Base-by-base conservation (phyloP, 92 coral and sea anemone genomes). In the Isaurus tuberculatus region DNA sequence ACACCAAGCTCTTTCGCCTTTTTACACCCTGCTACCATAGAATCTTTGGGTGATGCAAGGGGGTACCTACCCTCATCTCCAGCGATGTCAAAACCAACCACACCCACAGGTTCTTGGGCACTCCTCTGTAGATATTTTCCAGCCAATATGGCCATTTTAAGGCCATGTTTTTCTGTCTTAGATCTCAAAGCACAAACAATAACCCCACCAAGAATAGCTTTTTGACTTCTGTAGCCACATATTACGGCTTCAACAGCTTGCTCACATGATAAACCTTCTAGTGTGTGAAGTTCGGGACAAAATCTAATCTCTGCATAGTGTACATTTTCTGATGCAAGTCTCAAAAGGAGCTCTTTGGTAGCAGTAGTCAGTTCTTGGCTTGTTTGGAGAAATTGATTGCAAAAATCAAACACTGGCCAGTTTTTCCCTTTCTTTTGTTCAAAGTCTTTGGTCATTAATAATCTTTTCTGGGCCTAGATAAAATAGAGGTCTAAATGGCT, bases 321-420 rank as follows among this genome's bases (percentile, higher is more conserved):
- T 3, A 77, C 82, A 77, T 77, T 77, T 46, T 77, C 82, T 14
- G 3, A 2, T 11, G 70, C 82, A 30, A 77, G 82, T 58, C 82
- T 20, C 36, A 55, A 57, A 11, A 77, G 66, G 30, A 77, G 65
- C 23, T 77, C 82, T n/a, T 19, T n/a, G 15, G 82, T 77, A 31
- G 82, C 82, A 11, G 16, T 48, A 25, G 69, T 77, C 8, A 77
- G 55, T 19, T 77, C 82, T 27, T 77, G 49, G 33, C 82, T 77
- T 33, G 82, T 58, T 46, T 77, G 82, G 22, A 77, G 51, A 37
- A 77, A 77, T 67, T 77, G 82, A 70, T 77, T 77, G 27, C 82
- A 77, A 64, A 77, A 77, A 25, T 77, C 82, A 60, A 57, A 77
- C 22, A 77, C 53, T 20, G 82, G 82, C 82, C 82, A 77, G 82